Conservation (phyloP, 2,888 invertebrate species). For the Dichetophora obliterata region DNA sequence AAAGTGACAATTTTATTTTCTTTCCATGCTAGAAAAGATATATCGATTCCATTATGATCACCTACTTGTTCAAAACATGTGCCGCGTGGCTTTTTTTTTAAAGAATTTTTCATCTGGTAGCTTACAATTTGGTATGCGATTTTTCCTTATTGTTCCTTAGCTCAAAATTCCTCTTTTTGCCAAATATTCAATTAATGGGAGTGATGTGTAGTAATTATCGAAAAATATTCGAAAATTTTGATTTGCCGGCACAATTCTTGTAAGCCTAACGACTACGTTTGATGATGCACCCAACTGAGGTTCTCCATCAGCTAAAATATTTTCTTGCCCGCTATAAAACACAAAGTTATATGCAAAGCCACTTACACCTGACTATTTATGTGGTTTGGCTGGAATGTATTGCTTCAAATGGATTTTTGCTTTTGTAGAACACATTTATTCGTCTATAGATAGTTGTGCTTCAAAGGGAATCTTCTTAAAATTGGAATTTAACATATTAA, state of each 20-base stretch:
- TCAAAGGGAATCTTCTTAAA: neutral
- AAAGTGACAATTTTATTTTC: neutral
- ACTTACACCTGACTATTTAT: conserved; percentile 5
- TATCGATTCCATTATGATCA: no score
- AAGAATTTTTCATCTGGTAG: conserved; percentile 29
- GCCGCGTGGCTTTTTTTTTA: no score
- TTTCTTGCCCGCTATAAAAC: neutral
- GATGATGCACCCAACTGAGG: neutral
- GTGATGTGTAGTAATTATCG: conserved; percentile 30
- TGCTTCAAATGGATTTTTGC: neutral
- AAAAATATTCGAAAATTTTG: conserved; percentile 26
- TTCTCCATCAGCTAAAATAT: neutral
- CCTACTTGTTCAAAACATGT: no score
- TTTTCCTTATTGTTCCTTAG: conserved; percentile 27
- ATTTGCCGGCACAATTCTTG: neutral
- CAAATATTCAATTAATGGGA: conserved; percentile 41
- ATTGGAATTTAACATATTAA: neutral
- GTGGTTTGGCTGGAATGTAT: neutral
- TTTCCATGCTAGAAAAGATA: no score
- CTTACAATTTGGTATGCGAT: neutral
- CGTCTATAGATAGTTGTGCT: neutral
- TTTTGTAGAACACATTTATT: no score
- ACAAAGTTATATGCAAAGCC: conserved; percentile 3
- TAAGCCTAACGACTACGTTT: neutral
- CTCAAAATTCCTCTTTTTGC: conserved; percentile 8